Evolutionary conservation across 2,797 vertebrate genomes (phyloP).

Genomic region (Morus bassanus): DNA sequence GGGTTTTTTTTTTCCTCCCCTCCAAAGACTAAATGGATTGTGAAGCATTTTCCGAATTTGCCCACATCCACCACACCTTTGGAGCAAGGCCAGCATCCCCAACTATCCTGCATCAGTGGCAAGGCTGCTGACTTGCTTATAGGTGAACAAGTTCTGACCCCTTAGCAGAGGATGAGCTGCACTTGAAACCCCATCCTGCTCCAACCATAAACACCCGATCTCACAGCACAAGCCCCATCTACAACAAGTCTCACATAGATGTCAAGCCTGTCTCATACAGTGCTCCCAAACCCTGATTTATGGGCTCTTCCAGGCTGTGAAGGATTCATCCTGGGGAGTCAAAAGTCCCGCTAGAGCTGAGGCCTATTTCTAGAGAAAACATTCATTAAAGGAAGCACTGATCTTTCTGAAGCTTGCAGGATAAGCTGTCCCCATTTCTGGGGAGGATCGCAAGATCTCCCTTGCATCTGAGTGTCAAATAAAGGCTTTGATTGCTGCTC

Average conservation of each 20-base stretch:
- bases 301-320: neutral
- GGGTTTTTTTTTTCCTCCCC: too few relatives aligned
- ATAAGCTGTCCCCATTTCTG: neutral
- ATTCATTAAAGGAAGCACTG: neutral
- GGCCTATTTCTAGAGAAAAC: neutral
- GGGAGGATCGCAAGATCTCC: neutral
- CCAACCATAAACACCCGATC: accelerated
- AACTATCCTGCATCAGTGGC: neutral
- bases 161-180: neutral
- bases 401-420: neutral
- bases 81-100: neutral
- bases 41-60: neutral
- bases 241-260: neutral
- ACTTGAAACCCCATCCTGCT: neutral
- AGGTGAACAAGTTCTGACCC: neutral
- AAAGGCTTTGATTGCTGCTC: neutral
- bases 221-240: accelerated
- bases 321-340: neutral
- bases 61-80: neutral
- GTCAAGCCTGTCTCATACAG: accelerated
- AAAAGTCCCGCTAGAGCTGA: neutral
- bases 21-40: neutral
- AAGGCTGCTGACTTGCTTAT: neutral
- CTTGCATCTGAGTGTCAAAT: neutral
- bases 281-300: neutral